These are phyloP conservation scores for Champsocephalus esox DNA, from an alignment of 2,797 vertebrate species.

Conservation along the genomic window DNA sequence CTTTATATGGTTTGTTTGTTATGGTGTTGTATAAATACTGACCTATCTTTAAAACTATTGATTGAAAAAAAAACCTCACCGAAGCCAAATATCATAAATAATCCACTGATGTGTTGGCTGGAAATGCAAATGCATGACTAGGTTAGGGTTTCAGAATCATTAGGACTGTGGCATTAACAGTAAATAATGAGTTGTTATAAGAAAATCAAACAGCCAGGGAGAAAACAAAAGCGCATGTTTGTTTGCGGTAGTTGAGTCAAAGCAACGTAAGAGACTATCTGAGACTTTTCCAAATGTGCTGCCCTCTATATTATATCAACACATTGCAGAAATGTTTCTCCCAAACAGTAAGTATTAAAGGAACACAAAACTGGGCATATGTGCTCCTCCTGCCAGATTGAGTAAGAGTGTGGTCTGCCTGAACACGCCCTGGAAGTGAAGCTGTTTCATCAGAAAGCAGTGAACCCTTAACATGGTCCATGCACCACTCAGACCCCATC, in stretches of 20 bases:
- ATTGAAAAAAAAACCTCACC: slow-evolving; percentile 16
- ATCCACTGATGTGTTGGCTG: neutral
- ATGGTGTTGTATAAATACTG: slow-evolving; percentile 10
- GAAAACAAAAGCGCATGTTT: slow-evolving; percentile 37
- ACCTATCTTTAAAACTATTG: slow-evolving; percentile 11
- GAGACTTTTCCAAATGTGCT: slow-evolving; percentile 62
- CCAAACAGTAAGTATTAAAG: slow-evolving; percentile 79
- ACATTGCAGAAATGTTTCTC: slow-evolving; percentile 69
- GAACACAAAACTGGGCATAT: slow-evolving; percentile 78
- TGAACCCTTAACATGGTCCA: slow-evolving; percentile 80
- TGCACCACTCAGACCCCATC: slow-evolving; percentile 82
- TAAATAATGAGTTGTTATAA: slow-evolving; percentile 4
- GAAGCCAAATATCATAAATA: slow-evolving; percentile 2
- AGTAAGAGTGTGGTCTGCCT: slow-evolving; percentile 72
- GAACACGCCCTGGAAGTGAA: slow-evolving; percentile 79
- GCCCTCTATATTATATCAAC: slow-evolving; percentile 67
- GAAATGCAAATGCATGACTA: slow-evolving; percentile 9
- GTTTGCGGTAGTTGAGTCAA: slow-evolving; percentile 51
- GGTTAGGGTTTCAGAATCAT: slow-evolving; percentile 44
- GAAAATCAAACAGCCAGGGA: slow-evolving; percentile 21
- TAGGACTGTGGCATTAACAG: slow-evolving; percentile 14
- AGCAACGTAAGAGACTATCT: slow-evolving; percentile 61
- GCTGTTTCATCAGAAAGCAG: slow-evolving; percentile 81
- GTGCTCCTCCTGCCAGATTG: slow-evolving; percentile 76
- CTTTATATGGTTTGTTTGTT: slow-evolving; percentile 40